These are phyloP conservation scores for Dicycla oo DNA, from an alignment of 2,888 invertebrate genomes.

Conservation along the genomic window DNA sequence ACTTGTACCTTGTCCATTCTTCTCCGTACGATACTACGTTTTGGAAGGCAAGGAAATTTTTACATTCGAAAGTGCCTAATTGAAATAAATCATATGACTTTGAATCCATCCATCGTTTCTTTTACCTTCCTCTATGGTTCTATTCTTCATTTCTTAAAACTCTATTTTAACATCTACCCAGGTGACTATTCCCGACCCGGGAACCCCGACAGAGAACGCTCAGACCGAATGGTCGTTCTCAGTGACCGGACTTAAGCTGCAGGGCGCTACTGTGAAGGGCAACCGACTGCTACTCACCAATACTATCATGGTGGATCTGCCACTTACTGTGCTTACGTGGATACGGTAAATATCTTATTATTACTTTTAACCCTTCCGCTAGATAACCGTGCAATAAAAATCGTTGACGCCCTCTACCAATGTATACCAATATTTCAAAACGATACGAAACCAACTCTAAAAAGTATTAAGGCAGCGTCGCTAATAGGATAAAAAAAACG, in stretches of 20 bases:
- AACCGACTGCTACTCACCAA: conserved; percentile 97
- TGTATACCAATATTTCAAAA: too few species aligned
- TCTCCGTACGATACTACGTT: too few species aligned
- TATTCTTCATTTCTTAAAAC: neutral
- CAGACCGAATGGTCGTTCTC: conserved; percentile 93
- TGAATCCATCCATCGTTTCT: neutral
- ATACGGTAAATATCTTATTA: conserved; percentile 84
- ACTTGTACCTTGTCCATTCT: too few species aligned
- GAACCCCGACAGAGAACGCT: conserved; percentile 90
- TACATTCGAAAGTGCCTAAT: too few species aligned
- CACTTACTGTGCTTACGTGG: conserved; percentile 97
- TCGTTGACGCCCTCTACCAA: too few species aligned
- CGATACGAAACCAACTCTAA: too few species aligned
- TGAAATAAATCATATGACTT: too few species aligned
- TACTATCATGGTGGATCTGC: conserved; percentile 98
- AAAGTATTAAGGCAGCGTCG: too few species aligned
- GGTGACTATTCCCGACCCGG: conserved; percentile 91
- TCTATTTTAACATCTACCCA: conserved; percentile 65
- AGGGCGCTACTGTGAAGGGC: conserved; percentile 98
- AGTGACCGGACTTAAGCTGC: conserved; percentile 96
- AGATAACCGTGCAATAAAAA: too few species aligned
- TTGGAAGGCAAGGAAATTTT: too few species aligned
- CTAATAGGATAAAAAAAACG: too few species aligned
- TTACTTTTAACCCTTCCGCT: too few species aligned
- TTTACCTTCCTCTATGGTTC: neutral